Evolutionary conservation across 92 coral and sea anemone species (phyloP), one percentile per base, ranked within the genome.

Genomic region (Paramuricea clavata): DNA sequence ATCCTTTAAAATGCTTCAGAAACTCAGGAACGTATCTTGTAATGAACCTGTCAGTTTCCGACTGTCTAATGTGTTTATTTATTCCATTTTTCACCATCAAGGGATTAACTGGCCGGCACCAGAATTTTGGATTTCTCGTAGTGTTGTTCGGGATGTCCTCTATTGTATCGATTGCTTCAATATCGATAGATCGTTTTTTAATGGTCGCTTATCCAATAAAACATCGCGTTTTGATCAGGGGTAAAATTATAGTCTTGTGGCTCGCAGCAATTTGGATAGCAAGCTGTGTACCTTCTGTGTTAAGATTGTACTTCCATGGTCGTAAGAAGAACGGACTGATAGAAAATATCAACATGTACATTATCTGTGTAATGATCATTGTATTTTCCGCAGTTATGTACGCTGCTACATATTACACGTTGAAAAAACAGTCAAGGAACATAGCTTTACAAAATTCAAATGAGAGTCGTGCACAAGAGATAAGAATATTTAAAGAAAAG

Each of bases 1-100:
- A 54, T 54, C 62, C 62, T 54, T 21, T 54, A 21, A 54, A 54
- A 54, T 54, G 27, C 62, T 54, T 54, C 62, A 54, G 62, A 21
- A 54, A 54, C 11, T 54, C 62, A 54, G 62, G 21, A 19, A 54
- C 62, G 11, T 54, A 54, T 54, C 62, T 54, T 13, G 62, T 54
- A 5, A 54, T 54, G 62, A 54, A 54, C 22, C 62, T 54, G 3
- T 2, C 62, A 54, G 22, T 54, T 17, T 54, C 25, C 19, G 62
- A 54, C 17, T 54, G 62, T 54, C 8, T 21, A 13, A 54, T 23
- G 62, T 54, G 62, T 54, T 21, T 54, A 21, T 21, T 54, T 21
- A 6, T 4, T 19, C 62, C 26, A 23, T 12, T 50, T 12, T 17
- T 21, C 19, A 5, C 11, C 17, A 8, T 13, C 23, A 54, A 2